These are phyloP conservation scores for Psilanteris sp. DNA, from an alignment of 1,140 invertebrate genomes.

Conservation along the genomic window DNA sequence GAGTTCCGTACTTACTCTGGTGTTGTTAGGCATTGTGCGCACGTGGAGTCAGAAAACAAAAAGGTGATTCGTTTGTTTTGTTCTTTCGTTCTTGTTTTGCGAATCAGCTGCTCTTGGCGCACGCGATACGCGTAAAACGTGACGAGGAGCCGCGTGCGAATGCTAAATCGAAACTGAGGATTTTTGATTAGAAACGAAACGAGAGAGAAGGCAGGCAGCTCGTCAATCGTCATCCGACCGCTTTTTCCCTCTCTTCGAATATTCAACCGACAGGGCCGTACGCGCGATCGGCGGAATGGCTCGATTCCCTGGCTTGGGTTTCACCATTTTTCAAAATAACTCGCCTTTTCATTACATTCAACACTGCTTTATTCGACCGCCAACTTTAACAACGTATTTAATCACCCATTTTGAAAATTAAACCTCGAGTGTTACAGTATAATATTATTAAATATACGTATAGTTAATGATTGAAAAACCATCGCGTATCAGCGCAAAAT, in stretches of 20 bases:
- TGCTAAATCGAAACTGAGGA: constrained; percentile 51
- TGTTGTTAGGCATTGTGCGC: constrained; percentile 60
- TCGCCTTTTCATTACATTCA: too few relatives aligned
- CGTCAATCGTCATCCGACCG: constrained; percentile 58
- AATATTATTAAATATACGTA: too few relatives aligned
- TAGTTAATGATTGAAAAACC: too few relatives aligned
- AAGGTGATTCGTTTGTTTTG: constrained; percentile 1
- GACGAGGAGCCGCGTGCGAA: constrained; percentile 33
- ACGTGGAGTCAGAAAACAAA: constrained; percentile 34
- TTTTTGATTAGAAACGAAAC: constrained; percentile 56
- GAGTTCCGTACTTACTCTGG: constrained; percentile 45
- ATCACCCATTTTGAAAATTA: too few relatives aligned
- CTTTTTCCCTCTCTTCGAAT: constrained; percentile 59
- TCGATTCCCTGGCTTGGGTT: too few relatives aligned
- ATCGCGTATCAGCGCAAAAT: too few relatives aligned
- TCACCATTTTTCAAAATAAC: too few relatives aligned
- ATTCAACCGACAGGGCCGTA: constrained; percentile 45
- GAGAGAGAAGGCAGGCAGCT: constrained; percentile 37
- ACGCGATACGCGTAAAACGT: constrained; percentile 21
- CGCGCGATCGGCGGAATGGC: too few relatives aligned
- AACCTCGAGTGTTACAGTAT: too few relatives aligned
- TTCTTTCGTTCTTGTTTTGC: too few relatives aligned
- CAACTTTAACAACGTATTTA: too few relatives aligned
- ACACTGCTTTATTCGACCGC: too few relatives aligned
- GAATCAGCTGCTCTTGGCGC: constrained; percentile 3